Conservation (phyloP, 2,113 vertebrate species). For the Pseudorasbora parva region DNA sequence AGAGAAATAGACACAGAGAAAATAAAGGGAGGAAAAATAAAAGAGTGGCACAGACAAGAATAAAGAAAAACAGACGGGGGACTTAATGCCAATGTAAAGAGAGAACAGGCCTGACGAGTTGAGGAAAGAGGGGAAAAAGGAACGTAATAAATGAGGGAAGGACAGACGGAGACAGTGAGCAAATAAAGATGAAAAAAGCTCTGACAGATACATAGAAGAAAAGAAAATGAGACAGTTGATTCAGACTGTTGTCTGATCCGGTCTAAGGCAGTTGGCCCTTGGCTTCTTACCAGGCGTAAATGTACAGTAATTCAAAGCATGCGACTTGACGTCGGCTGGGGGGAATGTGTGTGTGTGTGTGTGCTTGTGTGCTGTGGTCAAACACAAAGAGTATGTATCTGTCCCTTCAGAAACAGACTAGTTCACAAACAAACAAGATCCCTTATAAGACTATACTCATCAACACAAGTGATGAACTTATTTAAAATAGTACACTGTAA, state of each 20-base stretch:
- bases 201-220: constrained; percentile 37
- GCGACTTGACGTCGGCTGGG: constrained; percentile 67
- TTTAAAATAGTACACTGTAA: constrained; percentile 71
- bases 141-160: constrained; percentile 26
- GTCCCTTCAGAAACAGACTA: constrained; percentile 3
- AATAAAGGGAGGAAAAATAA: constrained; percentile 38
- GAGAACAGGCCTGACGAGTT: constrained; percentile 48
- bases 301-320: constrained; percentile 80
- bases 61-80: constrained; percentile 19
- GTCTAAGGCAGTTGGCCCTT: constrained; percentile 72
- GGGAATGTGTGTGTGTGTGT: constrained; percentile 56
- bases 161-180: constrained; percentile 35
- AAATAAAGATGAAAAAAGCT: constrained; percentile 55
- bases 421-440: constrained; percentile 17
- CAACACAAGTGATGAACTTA: constrained; percentile 68
- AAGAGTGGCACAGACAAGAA: constrained; percentile 44
- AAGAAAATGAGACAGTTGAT: constrained; percentile 53
- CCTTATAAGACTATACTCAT: background rate
- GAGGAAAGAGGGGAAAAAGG: constrained; percentile 29
- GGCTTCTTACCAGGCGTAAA: constrained; percentile 70
- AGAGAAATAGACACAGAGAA: background rate
- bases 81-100: constrained; percentile 39
- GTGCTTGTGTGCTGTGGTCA: background rate
- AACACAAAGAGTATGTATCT: constrained; percentile 56
- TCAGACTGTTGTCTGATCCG: constrained; percentile 70